Base-by-base conservation (phyloP, 2,888 invertebrate species). In the Chromoteleia sp. region DNA sequence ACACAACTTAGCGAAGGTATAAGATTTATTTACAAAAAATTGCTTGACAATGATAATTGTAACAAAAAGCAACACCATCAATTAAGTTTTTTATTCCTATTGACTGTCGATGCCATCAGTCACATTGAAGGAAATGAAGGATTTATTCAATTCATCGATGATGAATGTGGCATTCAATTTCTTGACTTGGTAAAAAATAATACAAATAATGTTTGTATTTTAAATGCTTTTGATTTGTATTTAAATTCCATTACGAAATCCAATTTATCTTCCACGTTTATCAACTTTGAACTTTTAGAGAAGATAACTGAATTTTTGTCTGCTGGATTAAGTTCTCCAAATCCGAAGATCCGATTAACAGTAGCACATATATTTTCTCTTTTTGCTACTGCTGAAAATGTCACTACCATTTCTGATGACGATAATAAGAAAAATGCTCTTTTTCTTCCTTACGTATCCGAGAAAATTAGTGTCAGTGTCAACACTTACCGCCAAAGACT, bases 401-500 rank as follows among this genome's bases (percentile, higher is more conserved):
- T 94, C 10, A 6, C 29, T 6, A 92, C 92, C 52, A 90, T 93
- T 81, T 82, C 83, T 8, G 86, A 88, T 7, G 84, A 89, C 21
- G 83, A 88, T 65, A 92, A 92, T 0, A 89, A 89, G 0, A 88
- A 84, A 73, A 86, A 67, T 75, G 86, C 86, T 0, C 67, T 89
- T 41, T 85, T 88, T 52, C 76, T 89, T 10, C 74, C 88, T 82
- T 94, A 94, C 84, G 92, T 94, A 61, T 95, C 96, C 0, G 98
- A 98, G 92, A 93, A 93, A 17, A 94, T 95, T 45, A 93, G 94
- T 14, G 93, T 95, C 0, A 95, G 94, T 4, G 94, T 98, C 1
- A 95, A 96, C 84, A 96, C 95, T 21, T 98, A 97, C 89, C 93
- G 98, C 78, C 94, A 96, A 39, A 96, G 96, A 89, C 90, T 98